Conservation (phyloP, 2,888 invertebrate species). For the Monopis laevigella region DNA sequence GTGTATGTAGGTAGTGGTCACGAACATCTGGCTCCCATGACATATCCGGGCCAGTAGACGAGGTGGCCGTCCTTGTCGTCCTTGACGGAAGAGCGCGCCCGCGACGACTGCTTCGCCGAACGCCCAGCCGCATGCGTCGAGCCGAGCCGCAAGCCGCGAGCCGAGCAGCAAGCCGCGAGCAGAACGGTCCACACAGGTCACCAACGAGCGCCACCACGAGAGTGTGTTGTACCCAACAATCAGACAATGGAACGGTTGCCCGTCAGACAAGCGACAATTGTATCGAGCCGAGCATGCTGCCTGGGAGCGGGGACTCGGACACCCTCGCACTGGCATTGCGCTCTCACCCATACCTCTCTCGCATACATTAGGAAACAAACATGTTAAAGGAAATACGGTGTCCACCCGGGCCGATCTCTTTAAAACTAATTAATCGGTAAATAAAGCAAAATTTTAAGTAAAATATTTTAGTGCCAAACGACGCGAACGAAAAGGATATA, state of each 20-base stretch:
- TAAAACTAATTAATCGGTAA: no score
- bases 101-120: constrained; percentile 74
- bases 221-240: constrained; percentile 69
- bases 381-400: constrained; percentile 32
- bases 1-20: constrained; percentile 71
- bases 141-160: constrained; percentile 25
- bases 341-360: constrained; percentile 10
- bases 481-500: no score
- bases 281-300: constrained; percentile 66
- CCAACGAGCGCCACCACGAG: constrained; percentile 63
- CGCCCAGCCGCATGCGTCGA: constrained; percentile 25
- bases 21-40: constrained; percentile 99
- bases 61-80: constrained; percentile 99
- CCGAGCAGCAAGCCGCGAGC: constrained; percentile 16
- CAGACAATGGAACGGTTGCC: constrained; percentile 70
- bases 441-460: no score
- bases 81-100: constrained; percentile 90
- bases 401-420: constrained; percentile 39
- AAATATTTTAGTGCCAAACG: no score
- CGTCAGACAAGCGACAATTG: constrained; percentile 69
- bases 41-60: constrained; percentile 98
- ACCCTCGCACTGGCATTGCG: constrained; percentile 20
- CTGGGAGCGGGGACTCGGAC: constrained; percentile 27
- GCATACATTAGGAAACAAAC: constrained; percentile 15
- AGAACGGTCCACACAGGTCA: constrained; percentile 23